Conservation (phyloP, 1,140 invertebrate species). For the Phocides pigmalion region DNA sequence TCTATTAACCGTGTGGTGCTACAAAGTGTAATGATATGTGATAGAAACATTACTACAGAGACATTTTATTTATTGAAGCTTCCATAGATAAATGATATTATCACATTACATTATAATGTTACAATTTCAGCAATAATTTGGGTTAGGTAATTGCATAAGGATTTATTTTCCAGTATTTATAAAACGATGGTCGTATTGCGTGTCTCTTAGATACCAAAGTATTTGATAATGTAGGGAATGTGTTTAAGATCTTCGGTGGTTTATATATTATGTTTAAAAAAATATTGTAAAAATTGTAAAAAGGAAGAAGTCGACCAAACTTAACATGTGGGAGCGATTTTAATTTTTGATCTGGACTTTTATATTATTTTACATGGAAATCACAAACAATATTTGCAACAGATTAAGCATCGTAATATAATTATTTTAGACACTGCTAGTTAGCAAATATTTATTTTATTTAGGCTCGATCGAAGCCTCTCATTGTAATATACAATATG, state of each 20-base stretch:
- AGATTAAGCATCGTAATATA: slow-evolving; percentile 20
- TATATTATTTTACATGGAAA: neutral
- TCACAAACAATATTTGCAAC: slow-evolving; percentile 13
- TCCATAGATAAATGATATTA: slow-evolving; percentile 75
- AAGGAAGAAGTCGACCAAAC: slow-evolving; percentile 24
- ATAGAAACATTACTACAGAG: slow-evolving; percentile 81
- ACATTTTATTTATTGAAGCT: slow-evolving; percentile 82
- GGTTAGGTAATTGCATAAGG: slow-evolving; percentile 59
- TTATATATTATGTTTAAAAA: slow-evolving; percentile 30
- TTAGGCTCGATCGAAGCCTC: slow-evolving; percentile 50
- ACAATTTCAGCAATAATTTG: slow-evolving; percentile 73
- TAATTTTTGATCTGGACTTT: slow-evolving; percentile 18
- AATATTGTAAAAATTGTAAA: slow-evolving; percentile 30
- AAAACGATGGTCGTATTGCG: slow-evolving; percentile 49
- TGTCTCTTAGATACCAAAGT: slow-evolving; percentile 65
- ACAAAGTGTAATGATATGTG: slow-evolving; percentile 82
- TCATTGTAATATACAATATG: slow-evolving; percentile 53
- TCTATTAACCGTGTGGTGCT: slow-evolving; percentile 82
- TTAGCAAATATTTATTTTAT: slow-evolving; percentile 68
- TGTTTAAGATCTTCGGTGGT: slow-evolving; percentile 34
- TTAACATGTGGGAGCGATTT: slow-evolving; percentile 16
- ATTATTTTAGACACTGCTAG: slow-evolving; percentile 50
- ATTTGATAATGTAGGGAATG: slow-evolving; percentile 47
- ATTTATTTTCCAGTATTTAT: slow-evolving; percentile 67
- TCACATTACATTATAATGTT: slow-evolving; percentile 64